A percentile compares a stretch with the other conserved stretches of the same genome.
These are phyloP conservation scores for Scatophagus argus DNA, from an alignment of 2,113 vertebrate species.

Conservation along the genomic window DNA sequence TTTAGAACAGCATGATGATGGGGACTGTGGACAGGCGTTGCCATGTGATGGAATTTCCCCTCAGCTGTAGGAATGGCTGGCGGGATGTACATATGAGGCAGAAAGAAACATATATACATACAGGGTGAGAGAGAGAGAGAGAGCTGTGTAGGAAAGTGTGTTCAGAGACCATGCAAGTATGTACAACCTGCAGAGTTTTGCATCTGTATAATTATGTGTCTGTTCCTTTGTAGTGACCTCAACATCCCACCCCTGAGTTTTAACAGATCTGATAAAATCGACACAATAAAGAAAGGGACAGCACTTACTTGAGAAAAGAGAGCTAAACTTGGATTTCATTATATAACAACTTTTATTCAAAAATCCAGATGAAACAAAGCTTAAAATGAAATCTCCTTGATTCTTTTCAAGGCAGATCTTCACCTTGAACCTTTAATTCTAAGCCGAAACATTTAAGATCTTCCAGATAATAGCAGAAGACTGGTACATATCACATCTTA, in stretches of 20 bases:
- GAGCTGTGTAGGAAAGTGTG: neutral
- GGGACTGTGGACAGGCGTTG: conserved; percentile 27
- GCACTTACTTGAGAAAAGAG: neutral
- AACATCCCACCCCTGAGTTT: neutral
- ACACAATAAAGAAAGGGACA: conserved; percentile 2
- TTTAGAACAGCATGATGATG: conserved; percentile 25
- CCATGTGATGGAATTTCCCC: conserved; percentile 41
- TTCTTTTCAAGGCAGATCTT: conserved; percentile 8
- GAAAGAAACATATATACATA: neutral
- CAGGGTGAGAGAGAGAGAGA: neutral
- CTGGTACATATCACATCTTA: neutral
- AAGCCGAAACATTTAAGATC: too few species aligned
- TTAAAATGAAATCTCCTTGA: neutral
- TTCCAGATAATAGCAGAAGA: neutral
- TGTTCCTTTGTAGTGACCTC: neutral
- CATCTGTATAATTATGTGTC: neutral
- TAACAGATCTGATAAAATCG: neutral
- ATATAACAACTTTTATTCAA: neutral
- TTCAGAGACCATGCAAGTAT: neutral
- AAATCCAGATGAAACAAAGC: neutral
- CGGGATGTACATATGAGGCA: neutral
- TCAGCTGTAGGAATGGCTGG: conserved; percentile 19
- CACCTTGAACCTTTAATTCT: neutral
- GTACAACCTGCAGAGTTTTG: neutral
- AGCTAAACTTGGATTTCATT: conserved; percentile 31